A percentile compares a stretch with the other conserved stretches of the same genome.
phyloP scores from a whole-genome alignment of 2,888 invertebrate genomes.

The Andrena haemorrhoa region DNA sequence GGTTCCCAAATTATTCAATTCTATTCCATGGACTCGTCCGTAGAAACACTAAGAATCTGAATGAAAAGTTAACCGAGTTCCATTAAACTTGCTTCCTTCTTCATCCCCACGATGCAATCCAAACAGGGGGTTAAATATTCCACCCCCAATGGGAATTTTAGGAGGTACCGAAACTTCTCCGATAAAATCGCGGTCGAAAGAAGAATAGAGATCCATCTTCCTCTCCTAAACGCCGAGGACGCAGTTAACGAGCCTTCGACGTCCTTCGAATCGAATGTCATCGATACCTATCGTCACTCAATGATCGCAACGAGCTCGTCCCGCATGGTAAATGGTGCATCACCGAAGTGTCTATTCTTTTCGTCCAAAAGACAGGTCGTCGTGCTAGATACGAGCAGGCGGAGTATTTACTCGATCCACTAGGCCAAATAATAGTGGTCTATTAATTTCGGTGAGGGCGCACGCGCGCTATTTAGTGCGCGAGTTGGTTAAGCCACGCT shows the following conservation, averaged over 20 bases:
- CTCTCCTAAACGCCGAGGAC: background rate
- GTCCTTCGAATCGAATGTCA: constrained; percentile 43
- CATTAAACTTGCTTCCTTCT: no score
- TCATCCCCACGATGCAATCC: no score
- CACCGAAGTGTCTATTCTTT: constrained; percentile 73
- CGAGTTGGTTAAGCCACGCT: constrained; percentile 15
- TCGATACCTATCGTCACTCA: constrained; percentile 40
- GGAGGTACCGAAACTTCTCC: background rate
- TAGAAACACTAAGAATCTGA: no score
- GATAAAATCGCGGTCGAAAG: background rate
- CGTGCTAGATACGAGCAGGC: constrained; percentile 63
- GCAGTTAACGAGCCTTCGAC: constrained; percentile 17
- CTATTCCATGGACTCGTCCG: no score
- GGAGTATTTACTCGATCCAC: constrained; percentile 76
- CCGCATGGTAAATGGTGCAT: constrained; percentile 79
- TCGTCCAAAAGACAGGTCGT: constrained; percentile 52
- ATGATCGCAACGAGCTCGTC: constrained; percentile 51
- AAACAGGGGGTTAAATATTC: no score
- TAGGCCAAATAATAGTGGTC: constrained; percentile 73
- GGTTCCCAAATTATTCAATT: no score
- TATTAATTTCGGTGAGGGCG: constrained; percentile 69
- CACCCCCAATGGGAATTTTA: no score
- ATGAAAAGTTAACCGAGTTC: no score
- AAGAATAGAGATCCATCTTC: background rate
- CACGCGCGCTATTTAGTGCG: constrained; percentile 30